Conservation (phyloP, 2,113 vertebrate genomes). For the Sylvilagus bachmani region DNA sequence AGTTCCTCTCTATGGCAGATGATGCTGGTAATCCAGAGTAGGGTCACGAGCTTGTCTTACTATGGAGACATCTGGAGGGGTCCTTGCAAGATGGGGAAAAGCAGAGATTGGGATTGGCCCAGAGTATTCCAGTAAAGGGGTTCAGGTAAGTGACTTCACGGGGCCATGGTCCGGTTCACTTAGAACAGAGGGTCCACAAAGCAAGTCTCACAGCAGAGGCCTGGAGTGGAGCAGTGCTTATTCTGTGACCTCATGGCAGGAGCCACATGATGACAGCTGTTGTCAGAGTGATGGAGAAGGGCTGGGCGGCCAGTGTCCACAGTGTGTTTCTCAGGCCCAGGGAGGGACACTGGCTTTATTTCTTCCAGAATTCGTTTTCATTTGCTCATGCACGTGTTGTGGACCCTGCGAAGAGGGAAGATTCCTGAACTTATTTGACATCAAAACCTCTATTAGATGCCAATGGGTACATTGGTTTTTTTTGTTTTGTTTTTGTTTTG, state of each 20-base stretch:
- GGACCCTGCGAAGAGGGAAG: not conserved
- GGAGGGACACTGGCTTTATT: not conserved
- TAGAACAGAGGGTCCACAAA: not conserved
- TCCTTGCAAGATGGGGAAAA: not conserved
- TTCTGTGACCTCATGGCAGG: not conserved
- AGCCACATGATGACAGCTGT: not conserved
- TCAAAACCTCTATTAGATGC: not conserved
- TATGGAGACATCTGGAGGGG: accelerated
- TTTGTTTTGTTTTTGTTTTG: no score
- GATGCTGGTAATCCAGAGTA: accelerated
- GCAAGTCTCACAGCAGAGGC: not conserved
- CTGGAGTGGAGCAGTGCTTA: not conserved
- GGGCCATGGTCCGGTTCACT: not conserved
- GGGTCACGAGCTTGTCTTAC: not conserved
- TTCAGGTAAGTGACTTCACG: accelerated
- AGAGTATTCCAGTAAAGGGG: not conserved
- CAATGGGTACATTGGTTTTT: no score
- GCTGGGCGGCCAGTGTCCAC: not conserved
- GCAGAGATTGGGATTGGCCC: not conserved
- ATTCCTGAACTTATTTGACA: not conserved
- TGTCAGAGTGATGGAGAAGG: accelerated
- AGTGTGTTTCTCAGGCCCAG: not conserved
- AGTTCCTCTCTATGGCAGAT: not conserved
- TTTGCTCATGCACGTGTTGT: not conserved
- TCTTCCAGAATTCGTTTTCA: not conserved